Conservation (phyloP, 2,888 invertebrate species). For the Cyrtodaria siliqua region DNA sequence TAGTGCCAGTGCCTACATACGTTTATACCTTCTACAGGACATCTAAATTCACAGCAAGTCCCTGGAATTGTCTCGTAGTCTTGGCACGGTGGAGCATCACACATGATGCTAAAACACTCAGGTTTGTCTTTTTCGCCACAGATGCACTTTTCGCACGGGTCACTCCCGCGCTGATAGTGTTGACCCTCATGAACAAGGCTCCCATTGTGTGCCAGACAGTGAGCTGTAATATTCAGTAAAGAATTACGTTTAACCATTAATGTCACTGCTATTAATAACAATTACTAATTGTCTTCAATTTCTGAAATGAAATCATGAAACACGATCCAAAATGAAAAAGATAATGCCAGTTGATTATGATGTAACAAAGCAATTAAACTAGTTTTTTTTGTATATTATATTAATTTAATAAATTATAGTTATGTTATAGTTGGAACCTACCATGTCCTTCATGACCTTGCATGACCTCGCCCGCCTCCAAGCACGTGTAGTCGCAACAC, state of each 20-base stretch:
- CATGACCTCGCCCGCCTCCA: background rate
- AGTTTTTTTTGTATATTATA: too few species aligned
- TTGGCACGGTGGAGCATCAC: constrained; percentile 11
- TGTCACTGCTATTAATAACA: too few species aligned
- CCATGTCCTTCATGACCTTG: too few species aligned
- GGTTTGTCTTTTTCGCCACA: background rate
- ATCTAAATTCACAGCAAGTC: constrained; percentile 34
- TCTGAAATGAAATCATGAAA: too few species aligned
- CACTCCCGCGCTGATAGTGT: background rate
- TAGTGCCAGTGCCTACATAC: too few species aligned
- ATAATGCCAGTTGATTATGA: too few species aligned
- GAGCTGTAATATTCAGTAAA: background rate
- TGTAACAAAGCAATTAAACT: too few species aligned
- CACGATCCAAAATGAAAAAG: too few species aligned
- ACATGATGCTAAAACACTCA: background rate
- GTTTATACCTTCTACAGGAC: constrained; percentile 1
- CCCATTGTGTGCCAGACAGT: constrained; percentile 15
- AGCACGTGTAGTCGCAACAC: constrained; percentile 16
- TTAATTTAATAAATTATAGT: too few species aligned
- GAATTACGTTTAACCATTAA: too few species aligned
- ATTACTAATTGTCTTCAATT: too few species aligned
- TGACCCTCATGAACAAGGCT: background rate
- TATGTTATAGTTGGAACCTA: too few species aligned
- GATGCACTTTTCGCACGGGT: constrained; percentile 14
- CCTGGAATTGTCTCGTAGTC: constrained; percentile 24